Percentiles rank a stretch among this genome's conserved stretches.
Conservation (phyloP, 2,888 invertebrate genomes). For the Eupeodes latifasciatus region DNA sequence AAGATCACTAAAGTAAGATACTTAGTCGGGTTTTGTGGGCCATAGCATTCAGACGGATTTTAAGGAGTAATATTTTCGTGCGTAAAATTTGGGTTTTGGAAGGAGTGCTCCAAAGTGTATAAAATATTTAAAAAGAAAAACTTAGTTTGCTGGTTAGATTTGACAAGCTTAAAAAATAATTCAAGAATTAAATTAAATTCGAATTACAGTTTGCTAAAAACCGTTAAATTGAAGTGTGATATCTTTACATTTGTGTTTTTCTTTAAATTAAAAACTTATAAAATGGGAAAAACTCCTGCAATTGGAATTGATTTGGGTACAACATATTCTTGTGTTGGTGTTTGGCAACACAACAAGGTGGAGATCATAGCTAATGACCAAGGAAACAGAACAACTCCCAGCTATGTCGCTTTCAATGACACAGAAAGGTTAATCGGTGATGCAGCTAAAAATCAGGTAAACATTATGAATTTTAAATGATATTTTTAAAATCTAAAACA, state of each 20-base stretch:
- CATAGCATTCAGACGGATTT: constrained; percentile 44
- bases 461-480: background rate
- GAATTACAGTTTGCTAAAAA: no score
- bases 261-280: constrained; percentile 25
- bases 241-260: background rate
- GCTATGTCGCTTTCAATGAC: constrained; percentile 94
- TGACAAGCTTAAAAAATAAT: constrained; percentile 14
- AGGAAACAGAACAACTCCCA: constrained; percentile 94
- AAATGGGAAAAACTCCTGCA: constrained; percentile 85
- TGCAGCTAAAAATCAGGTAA: constrained; percentile 93
- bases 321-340: constrained; percentile 94
- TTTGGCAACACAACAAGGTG: constrained; percentile 92
- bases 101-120: constrained; percentile 15
- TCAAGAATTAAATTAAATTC: background rate
- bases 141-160: background rate
- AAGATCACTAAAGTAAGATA: constrained; percentile 34
- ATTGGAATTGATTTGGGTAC: constrained; percentile 94
- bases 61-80: background rate
- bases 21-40: constrained; percentile 55
- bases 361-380: constrained; percentile 95
- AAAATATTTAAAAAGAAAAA: background rate
- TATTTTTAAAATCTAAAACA: constrained; percentile 23
- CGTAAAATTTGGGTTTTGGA: background rate
- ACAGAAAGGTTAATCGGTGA: constrained; percentile 93
- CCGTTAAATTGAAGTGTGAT: background rate